Base-by-base conservation (phyloP, 2,113 vertebrate species). In the Peromyscus leucopus region DNA sequence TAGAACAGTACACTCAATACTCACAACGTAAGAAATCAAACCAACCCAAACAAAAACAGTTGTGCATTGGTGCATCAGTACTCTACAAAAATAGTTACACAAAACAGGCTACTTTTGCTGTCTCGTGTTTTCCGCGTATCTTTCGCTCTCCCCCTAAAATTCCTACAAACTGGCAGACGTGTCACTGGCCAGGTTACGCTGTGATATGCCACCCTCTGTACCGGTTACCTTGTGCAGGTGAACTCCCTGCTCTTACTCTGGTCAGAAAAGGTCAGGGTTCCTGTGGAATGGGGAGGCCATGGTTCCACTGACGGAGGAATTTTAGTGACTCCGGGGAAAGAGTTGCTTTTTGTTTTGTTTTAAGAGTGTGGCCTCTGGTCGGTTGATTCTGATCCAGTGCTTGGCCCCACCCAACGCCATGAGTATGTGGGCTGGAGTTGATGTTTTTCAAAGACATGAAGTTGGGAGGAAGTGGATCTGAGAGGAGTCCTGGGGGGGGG, bases 111-210 rank as follows among this genome's bases (percentile, higher is more conserved):
- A 7, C 74, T 91, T 76, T 72, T 55, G 1, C 31, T 71, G 46
- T 28, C 33, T 95, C 42, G 76, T 48, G n/a, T 65, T 97, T 93
- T 83, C 92, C 65, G 36, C 33, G 80, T 82, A 51, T 7, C 9
- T 28, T 69, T 92, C 48, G 74, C 8, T 5, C 0, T 33, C 36
- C 16, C 48, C 76, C 28, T 3, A 24, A 61, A 69, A 80, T 69
- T 10, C 31, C 24, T n/a, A 5, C 82, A 9, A 22, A 22, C 28
- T 80, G 46, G 3, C 67, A 69, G 80, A 93, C 75, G 33, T 61
- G 65, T 76, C n/a, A 42, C 42, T 91, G 91, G n/a, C 63, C 71
- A 24, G 28, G 65, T 39, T 61, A 24, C 31, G 7, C 79, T 46
- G 28, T 48, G 15, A 4, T 5, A 7, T 67, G 39, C 42, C n/a